Evolutionary conservation across 92 coral and sea anemone species (phyloP), one percentile per base, ranked within the genome.

Genomic region (Chrysogorgia sp.): DNA sequence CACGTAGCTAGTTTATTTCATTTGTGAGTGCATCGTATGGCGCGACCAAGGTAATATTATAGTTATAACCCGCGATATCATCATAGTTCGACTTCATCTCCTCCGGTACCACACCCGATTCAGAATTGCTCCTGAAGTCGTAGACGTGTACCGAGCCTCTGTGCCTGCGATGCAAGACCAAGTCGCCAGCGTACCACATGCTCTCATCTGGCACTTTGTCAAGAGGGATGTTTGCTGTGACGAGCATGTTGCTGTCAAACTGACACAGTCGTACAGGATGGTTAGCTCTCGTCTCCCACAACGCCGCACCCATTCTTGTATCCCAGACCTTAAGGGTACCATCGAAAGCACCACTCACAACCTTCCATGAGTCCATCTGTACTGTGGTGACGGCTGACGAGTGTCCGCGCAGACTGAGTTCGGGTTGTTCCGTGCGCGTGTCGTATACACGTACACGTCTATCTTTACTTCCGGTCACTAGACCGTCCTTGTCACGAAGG

Each of bases 261-360:
- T 80, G 89, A 50, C 98, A 87, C 24, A 90, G 63, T 31, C 88
- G 77, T 20, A 93, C 94, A 35, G 97, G 98, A 68, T 93, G 98
- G 19, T 91, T 88, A 65, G 90, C 91, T 76, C 80, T 86, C 75
- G 98, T 89, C 69, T 84, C 88, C 98, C 98, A 93, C 34, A 93
- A 69, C 31, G 80, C 81, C 25, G 92, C 79, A n/a, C 86, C 86
- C 89, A 82, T 93, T 50, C 98, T 74, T 80, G 86, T 86, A 72
- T 93, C 98, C 98, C 98, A 93, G 67, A 93, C 98, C 25, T 83
- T 63, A 50, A 90, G 66, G 47, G 90, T 85, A n/a, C 98, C 98
- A 43, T 93, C 88, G 28, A 82, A 86, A 53, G 98, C 84, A 34
- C 98, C 98, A 74, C 97, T 93, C 76, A 93, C 97, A 48, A 90